These are phyloP conservation scores for Diplodus sargus DNA, from an alignment of 2,797 vertebrate genomes.

Conservation along the genomic window DNA sequence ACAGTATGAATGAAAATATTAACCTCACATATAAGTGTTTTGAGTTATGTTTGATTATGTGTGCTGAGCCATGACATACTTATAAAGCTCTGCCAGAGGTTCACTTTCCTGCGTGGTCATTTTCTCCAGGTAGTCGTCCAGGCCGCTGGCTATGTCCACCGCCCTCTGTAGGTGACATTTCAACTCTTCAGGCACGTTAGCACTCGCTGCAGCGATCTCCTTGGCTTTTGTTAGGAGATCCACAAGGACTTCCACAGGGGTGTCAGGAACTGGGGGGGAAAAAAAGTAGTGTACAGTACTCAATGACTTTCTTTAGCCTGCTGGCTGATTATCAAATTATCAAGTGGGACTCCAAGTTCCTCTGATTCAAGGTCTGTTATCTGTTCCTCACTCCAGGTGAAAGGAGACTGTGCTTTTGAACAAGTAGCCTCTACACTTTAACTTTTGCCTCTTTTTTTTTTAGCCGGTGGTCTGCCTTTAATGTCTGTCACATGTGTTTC, in stretches of 20 bases:
- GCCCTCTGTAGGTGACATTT: slow-evolving; percentile 79
- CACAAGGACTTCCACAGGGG: slow-evolving; percentile 80
- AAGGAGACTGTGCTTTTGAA: too few relatives aligned
- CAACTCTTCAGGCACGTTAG: slow-evolving; percentile 79
- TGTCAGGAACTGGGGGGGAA: slow-evolving; percentile 76
- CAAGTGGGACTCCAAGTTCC: too few relatives aligned
- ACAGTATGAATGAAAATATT: neutral
- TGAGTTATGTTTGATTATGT: neutral
- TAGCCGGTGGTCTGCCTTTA: too few relatives aligned
- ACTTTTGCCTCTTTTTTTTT: too few relatives aligned
- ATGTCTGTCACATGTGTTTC: too few relatives aligned
- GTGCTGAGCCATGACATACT: slow-evolving; percentile 53
- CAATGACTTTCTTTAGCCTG: neutral
- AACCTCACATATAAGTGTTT: neutral
- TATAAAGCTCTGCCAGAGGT: slow-evolving; percentile 75
- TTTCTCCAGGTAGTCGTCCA: slow-evolving; percentile 80
- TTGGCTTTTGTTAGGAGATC: slow-evolving; percentile 85
- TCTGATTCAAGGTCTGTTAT: too few relatives aligned
- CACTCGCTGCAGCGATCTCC: slow-evolving; percentile 70
- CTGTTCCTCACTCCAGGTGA: too few relatives aligned
- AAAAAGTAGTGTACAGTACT: neutral
- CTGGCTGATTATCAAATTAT: too few relatives aligned
- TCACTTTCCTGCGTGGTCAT: slow-evolving; percentile 78
- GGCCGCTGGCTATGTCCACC: slow-evolving; percentile 80
- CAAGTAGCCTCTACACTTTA: too few relatives aligned